Evolutionary conservation across 2,888 invertebrate species (phyloP), one percentile per base, ranked within the genome.

Genomic region (Cheilosia soror): DNA sequence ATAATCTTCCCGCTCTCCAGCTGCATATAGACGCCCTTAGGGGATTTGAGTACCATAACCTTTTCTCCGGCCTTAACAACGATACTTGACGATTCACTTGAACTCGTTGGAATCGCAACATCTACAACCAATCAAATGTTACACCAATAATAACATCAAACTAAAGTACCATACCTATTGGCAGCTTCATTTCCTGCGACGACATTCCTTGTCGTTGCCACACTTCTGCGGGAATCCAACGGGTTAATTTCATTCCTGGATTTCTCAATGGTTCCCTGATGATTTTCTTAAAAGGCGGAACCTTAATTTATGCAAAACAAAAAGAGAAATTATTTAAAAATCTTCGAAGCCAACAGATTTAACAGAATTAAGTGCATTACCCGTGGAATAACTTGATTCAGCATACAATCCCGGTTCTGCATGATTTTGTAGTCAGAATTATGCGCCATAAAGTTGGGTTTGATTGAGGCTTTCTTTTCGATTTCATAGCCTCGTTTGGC

Each of bases 11-110:
- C 98, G 88, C 97, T 97, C 90, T 97, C 97, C 55, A 98, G 93
- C 89, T 98, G 97, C 95, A 99, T 97, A 92, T 98, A 98, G 88
- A 98, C 98, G 58, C 98, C 98, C 92, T 98, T 98, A 0, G 97
- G 96, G 6, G 98, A 98, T 91, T 98, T 98, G 47, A 99, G 93
- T 4, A 99, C 97, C 94, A 98, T 96, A 0, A 99, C 98, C 88
- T 97, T 95, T 91, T 98, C 98, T 0, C 98, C 98, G 0, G 98
- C 97, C 90, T 98, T 97, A 65, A 99, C 93, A 15, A 97, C 96
- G 83, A 98, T 98, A 88, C 97, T 97, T 6, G 97, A 96, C 90
- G 97, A 96, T 88, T 97, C 97, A 0, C 96, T 96, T 13, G 97
- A 96, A 91, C 97, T 97, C 0, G 97, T 98, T 4, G 97, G 97